A percentile compares a stretch with the other conserved stretches of the same genome.
phyloP scores from a whole-genome alignment of 2,888 invertebrate genomes.

The Buathra laborator region DNA sequence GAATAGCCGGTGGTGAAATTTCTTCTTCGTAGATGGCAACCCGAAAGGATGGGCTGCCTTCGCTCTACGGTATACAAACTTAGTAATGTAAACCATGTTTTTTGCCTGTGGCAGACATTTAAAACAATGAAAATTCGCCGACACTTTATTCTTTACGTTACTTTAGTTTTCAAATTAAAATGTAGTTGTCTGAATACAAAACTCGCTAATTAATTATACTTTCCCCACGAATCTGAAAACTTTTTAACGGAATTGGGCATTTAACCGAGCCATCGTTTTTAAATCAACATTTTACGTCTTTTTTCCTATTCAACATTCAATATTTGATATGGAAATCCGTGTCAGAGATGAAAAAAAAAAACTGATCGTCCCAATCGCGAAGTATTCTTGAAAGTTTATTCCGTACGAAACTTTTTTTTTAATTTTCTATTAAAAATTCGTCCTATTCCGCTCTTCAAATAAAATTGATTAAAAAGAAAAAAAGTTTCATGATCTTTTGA shows the following conservation, averaged over 20 bases:
- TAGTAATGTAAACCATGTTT: not conserved
- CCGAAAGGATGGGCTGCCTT: not conserved
- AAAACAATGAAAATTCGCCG: not conserved
- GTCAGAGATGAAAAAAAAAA: not conserved
- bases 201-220: not conserved
- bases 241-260: no score
- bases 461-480: not conserved
- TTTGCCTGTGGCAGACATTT: not conserved
- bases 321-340: not conserved
- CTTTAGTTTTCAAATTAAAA: not conserved
- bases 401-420: not conserved
- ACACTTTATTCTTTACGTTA: not conserved
- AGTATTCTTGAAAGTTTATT: no score
- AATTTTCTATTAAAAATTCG: not conserved
- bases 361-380: not conserved
- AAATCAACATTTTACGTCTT: not conserved
- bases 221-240: not conserved
- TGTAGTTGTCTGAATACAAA: not conserved
- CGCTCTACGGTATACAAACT: constrained; percentile 19
- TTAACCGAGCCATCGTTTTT: no score
- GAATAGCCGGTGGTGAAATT: constrained; percentile 23
- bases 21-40: not conserved
- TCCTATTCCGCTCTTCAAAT: not conserved
- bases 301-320: not conserved
- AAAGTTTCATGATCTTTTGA: not conserved